Evolutionary conservation across 2,797 vertebrate species (phyloP), one percentile per base, ranked within the genome.

Genomic region (Sebastes minor): DNA sequence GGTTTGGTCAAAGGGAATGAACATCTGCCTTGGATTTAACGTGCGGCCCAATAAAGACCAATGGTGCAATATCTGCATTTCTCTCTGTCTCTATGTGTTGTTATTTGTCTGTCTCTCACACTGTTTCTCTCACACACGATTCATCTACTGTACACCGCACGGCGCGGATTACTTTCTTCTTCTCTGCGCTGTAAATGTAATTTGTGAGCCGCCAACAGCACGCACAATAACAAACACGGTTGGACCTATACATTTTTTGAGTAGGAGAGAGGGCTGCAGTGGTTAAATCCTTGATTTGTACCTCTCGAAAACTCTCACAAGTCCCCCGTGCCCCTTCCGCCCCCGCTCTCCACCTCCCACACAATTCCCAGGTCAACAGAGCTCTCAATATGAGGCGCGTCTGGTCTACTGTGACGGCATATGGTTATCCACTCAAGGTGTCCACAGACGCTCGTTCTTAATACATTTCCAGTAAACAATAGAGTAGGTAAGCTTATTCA

Each of bases 231-330:
- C 67, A 84, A 74, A 52, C 78, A 74, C 67, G 55, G 64, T 49
- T 18, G 10, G 79, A 77, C 76, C 75, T 65, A 42, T 74, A 76
- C 78, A 82, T 87, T 84, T 76, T 52, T 11, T 80, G 91, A 91
- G 86, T 78, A 78, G 49, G 80, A 87, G 67, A 81, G 72, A 81
- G 67, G 86, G 84, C 76, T 81, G 88, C 85, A 86, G 87, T 91
- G 93, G 94, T 95, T 95, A 95, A 94, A 94, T 91, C 91, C 85
- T 93, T 96, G 95, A 96, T 95, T 96, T 96, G 96, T 96, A 94
- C 94, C 91, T 94, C 91, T 80, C 84, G 82, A 91, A 80, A 95
- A 92, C 88, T 92, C 91, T 93, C 94, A 94, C 91, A 94, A 92
- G 92, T 93, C 90, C 92, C 92, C 86, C 2, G 82, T 90, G 91